Percentiles rank a stretch among this genome's conserved stretches.
These are phyloP conservation scores for Pocota personata DNA, from an alignment of 2,888 invertebrate genomes.

Conservation along the genomic window DNA sequence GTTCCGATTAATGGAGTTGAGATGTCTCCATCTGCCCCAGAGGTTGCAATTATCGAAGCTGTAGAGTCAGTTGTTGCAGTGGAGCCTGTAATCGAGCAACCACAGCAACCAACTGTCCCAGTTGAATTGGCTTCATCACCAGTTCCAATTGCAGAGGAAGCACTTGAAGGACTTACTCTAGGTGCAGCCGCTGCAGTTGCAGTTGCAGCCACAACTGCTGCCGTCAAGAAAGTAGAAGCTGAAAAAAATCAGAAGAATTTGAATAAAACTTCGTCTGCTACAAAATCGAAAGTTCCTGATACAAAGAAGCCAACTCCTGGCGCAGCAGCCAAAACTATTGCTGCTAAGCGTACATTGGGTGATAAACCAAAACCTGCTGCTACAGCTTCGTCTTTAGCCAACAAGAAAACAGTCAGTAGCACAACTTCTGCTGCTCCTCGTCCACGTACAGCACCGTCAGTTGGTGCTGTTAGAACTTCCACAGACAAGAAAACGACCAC, in stretches of 20 bases:
- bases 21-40: conserved; percentile 35
- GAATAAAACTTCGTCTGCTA: conserved; percentile 63
- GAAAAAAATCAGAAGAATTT: conserved; percentile 71
- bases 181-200: conserved; percentile 50
- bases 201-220: conserved; percentile 45
- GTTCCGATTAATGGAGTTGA: conserved; percentile 59
- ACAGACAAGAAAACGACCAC: conserved; percentile 54
- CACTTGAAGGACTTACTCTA: conserved; percentile 17
- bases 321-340: conserved; percentile 27
- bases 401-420: conserved; percentile 49
- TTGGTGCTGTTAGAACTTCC: conserved; percentile 9
- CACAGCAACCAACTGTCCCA: conserved; percentile 1
- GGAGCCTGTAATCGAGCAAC: conserved; percentile 20
- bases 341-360: conserved; percentile 54
- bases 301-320: conserved; percentile 54
- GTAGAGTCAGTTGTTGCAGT: too few relatives aligned
- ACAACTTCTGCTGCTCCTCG: conserved; percentile 53
- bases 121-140: conserved; percentile 15
- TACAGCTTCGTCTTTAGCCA: conserved; percentile 34
- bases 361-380: conserved; percentile 49
- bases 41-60: not conserved
- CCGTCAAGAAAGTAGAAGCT: conserved; percentile 58
- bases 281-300: conserved; percentile 73
- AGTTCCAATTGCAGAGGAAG: conserved; percentile 34
- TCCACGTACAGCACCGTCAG: conserved; percentile 54